Evolutionary conservation across 2,888 invertebrate species (phyloP).

Genomic region (Theretra japonica): DNA sequence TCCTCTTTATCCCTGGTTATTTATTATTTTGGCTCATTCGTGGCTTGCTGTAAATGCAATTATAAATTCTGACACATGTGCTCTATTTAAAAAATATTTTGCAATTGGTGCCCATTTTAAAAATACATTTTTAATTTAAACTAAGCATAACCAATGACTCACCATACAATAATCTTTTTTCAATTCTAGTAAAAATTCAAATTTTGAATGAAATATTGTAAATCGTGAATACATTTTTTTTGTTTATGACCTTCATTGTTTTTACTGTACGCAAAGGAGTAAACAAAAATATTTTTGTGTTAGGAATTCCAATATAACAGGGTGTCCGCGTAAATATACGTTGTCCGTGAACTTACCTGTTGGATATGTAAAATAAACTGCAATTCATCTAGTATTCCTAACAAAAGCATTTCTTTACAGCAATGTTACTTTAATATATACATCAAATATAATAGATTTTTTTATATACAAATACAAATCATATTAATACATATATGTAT

Average conservation of each 20-base stretch:
- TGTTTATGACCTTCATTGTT: neutral
- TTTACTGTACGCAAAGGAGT: neutral
- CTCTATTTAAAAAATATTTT: neutral
- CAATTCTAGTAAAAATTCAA: too few species aligned
- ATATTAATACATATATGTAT: too few species aligned
- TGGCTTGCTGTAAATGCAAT: neutral
- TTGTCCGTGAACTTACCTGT: too few species aligned
- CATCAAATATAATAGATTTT: too few species aligned
- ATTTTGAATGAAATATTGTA: too few species aligned
- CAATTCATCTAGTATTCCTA: too few species aligned
- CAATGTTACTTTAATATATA: too few species aligned
- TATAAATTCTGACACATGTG: neutral
- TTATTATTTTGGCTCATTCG: conserved; percentile 10
- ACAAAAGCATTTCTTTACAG: too few species aligned
- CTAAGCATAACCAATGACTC: neutral
- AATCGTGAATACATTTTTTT: too few species aligned
- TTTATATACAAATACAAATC: too few species aligned
- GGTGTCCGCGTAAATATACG: neutral
- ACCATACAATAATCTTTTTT: neutral
- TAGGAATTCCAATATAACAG: neutral
- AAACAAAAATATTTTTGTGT: conserved; percentile 2
- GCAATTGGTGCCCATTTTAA: neutral
- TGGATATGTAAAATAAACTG: too few species aligned
- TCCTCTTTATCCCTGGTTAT: conserved; percentile 34
- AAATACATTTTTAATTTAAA: neutral